phyloP scores from a whole-genome alignment of 2,113 vertebrate genomes.

The Saguinus midas region DNA sequence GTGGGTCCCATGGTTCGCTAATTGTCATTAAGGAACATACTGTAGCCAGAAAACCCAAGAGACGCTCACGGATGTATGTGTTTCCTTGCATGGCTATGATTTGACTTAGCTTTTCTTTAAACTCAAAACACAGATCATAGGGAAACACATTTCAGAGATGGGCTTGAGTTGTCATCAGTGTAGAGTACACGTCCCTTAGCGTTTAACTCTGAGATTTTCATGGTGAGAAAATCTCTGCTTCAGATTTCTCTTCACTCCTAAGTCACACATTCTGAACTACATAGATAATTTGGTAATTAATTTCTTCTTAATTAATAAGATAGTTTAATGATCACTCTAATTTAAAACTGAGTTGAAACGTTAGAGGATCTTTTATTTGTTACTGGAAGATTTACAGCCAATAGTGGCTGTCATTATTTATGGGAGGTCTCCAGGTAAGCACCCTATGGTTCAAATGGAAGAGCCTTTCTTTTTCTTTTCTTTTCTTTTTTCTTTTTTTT shows the following conservation, averaged over 20 bases:
- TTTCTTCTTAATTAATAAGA: conserved; percentile 66
- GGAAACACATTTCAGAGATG: accelerated
- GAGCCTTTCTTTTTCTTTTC: too few relatives aligned
- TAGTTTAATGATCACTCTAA: conserved; percentile 29
- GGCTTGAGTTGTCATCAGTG: accelerated
- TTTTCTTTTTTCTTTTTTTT: too few relatives aligned
- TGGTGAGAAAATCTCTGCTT: not conserved
- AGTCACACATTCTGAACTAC: conserved; percentile 32
- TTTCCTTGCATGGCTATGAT: too few relatives aligned
- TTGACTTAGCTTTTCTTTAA: not conserved
- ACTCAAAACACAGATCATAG: not conserved
- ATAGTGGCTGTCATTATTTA: not conserved
- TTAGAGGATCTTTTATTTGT: conserved; percentile 14
- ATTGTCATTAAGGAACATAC: accelerated
- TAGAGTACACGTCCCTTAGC: accelerated
- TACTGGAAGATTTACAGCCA: not conserved
- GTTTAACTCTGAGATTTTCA: not conserved
- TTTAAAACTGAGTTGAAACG: conserved; percentile 47
- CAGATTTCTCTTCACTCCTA: not conserved
- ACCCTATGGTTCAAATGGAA: accelerated
- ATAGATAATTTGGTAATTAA: conserved; percentile 51
- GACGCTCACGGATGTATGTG: not conserved
- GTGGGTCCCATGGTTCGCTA: accelerated
- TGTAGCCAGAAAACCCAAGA: not conserved
- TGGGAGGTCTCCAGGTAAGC: accelerated